These are phyloP conservation scores for Sebastolobus altivelis DNA, from an alignment of 2,797 vertebrate genomes.

Conservation along the genomic window DNA sequence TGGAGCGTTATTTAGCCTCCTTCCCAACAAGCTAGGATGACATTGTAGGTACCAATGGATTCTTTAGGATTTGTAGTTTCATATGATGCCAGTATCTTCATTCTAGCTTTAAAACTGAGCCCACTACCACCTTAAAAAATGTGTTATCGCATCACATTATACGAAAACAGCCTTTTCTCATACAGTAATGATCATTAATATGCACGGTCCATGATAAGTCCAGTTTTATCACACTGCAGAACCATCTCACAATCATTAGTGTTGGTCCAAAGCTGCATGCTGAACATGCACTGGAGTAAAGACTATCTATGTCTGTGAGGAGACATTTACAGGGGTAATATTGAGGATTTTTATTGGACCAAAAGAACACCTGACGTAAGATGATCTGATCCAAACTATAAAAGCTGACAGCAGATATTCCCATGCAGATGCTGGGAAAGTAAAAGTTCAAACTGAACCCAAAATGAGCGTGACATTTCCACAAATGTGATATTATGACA, in stretches of 20 bases:
- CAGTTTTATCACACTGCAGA: neutral
- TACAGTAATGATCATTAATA: neutral
- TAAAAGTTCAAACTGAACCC: slow-evolving; percentile 19
- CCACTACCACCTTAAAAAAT: too few species aligned
- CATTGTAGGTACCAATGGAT: too few species aligned
- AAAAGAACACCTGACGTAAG: slow-evolving; percentile 5
- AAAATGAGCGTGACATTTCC: slow-evolving; percentile 6
- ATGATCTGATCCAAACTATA: neutral
- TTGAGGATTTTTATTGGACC: neutral
- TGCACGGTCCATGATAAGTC: neutral
- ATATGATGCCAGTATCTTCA: too few species aligned
- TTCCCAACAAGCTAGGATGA: too few species aligned
- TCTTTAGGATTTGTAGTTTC: too few species aligned
- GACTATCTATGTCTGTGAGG: neutral
- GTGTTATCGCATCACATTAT: too few species aligned
- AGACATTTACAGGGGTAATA: slow-evolving; percentile 2
- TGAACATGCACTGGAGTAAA: neutral
- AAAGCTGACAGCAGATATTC: slow-evolving; percentile 17
- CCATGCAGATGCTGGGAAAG: slow-evolving; percentile 5
- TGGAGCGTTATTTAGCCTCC: too few species aligned
- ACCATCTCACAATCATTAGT: neutral
- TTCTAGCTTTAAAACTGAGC: too few species aligned
- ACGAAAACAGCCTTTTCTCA: neutral
- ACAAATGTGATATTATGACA: slow-evolving; percentile 16
- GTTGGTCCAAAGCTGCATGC: neutral